These are phyloP conservation scores for Fundulus diaphanus DNA, from an alignment of 2,797 vertebrate species.

Conservation along the genomic window DNA sequence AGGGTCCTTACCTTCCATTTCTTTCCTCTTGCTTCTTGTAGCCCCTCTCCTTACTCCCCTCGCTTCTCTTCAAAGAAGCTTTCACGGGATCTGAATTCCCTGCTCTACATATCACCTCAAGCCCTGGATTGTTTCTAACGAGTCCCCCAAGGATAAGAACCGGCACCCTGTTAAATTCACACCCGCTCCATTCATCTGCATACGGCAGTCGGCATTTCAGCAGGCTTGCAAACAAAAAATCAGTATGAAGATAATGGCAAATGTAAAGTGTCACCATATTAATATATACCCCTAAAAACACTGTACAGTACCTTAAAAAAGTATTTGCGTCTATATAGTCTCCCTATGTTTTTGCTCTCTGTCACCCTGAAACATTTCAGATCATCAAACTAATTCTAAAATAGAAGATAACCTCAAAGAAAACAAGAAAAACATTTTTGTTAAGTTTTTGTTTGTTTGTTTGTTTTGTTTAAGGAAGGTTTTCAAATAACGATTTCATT, in stretches of 20 bases:
- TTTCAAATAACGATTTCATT: too few relatives aligned
- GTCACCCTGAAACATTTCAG: background rate
- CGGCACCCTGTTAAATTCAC: slow-evolving; percentile 58
- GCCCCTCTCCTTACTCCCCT: slow-evolving; percentile 31
- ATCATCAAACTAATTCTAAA: background rate
- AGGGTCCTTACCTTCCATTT: slow-evolving; percentile 47
- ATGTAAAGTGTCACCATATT: background rate
- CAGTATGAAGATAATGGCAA: background rate
- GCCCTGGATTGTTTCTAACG: slow-evolving; percentile 70
- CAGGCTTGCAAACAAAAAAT: slow-evolving; percentile 4
- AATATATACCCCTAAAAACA: background rate
- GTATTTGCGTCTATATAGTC: too few relatives aligned
- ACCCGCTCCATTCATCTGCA: slow-evolving; percentile 8
- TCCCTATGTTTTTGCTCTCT: background rate
- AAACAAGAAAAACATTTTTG: too few relatives aligned
- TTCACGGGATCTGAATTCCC: slow-evolving; percentile 60
- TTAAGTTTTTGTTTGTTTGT: too few relatives aligned
- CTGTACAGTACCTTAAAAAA: too few relatives aligned
- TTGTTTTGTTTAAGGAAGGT: too few relatives aligned
- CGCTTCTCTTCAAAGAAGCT: slow-evolving; percentile 66
- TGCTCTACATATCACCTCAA: slow-evolving; percentile 58
- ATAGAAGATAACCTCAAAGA: background rate
- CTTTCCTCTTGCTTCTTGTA: slow-evolving; percentile 49
- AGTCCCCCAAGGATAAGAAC: slow-evolving; percentile 57
- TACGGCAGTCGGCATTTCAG: background rate